Conservation (phyloP, 2,113 vertebrate species). For the Hassar affinis region DNA sequence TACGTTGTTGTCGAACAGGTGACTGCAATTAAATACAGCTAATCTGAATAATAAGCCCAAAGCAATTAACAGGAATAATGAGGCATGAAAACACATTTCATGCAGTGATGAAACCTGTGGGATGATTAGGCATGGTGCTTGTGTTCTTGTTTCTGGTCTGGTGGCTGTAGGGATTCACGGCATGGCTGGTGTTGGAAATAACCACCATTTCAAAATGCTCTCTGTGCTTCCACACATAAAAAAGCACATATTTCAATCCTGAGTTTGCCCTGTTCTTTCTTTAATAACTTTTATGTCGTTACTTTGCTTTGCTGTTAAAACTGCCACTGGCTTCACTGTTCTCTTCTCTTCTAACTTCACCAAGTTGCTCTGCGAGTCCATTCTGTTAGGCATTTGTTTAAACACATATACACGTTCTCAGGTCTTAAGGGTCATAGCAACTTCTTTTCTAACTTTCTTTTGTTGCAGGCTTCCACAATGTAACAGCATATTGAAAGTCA, state of each 20-base stretch:
- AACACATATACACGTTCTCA: background rate
- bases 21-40: conserved; percentile 52
- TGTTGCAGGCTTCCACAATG: background rate
- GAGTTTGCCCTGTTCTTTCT: background rate
- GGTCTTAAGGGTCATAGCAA: background rate
- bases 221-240: conserved; percentile 16
- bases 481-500: background rate
- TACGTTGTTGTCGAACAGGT: conserved; percentile 42
- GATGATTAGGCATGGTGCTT: conserved; percentile 13
- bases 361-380: background rate
- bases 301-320: background rate
- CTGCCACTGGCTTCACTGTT: background rate
- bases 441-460: background rate
- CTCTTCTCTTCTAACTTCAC: background rate
- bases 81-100: conserved; percentile 53
- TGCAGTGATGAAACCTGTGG: conserved; percentile 32
- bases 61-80: conserved; percentile 55
- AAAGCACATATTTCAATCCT: background rate
- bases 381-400: background rate
- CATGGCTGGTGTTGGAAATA: background rate
- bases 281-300: background rate
- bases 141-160: conserved; percentile 28
- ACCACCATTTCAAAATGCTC: background rate
- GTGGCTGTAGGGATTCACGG: background rate
- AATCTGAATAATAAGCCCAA: conserved; percentile 45